Base-by-base conservation (phyloP, 2,888 invertebrate genomes). In the Calliphora vomitoria region DNA sequence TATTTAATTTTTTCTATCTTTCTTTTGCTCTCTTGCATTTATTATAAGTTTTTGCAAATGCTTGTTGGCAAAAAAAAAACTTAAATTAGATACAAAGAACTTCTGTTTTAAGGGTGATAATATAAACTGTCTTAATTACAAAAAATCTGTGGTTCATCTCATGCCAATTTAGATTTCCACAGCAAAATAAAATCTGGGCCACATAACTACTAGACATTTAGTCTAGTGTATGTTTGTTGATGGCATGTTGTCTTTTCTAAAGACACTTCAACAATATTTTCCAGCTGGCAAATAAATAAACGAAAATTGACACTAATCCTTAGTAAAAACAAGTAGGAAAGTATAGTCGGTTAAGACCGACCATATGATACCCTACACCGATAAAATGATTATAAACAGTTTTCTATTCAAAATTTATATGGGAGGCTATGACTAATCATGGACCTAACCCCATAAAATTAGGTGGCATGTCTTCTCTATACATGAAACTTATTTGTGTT, bases 101-200 rank as follows among this genome's bases (percentile, higher is more conserved):
- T n/a, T 25, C 2, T 38, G 5, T 60, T 75, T 13, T 11, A 62
- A 76, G 15, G 62, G 10, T 53, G 41, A 25, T 1, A 25, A 75
- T 35, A 75, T 50, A 64, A 66, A 66, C 55, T 55, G 13, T 58
- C 25, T 55, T 66, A 68, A 78, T 78, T 78, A 55, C 55, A 41
- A 66, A 66, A 66, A 69, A 69, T 75, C 68, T 75, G 82, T 68
- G 15, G 50, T 53, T 72, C 20, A 71, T 71, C 80, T 64, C 15
- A 25, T 41, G 53, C 31, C 31, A 81, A 3, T 35, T 64, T 38
- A 5, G 38, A 38, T 4, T 11, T 58, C 13, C 5, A 44, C 0
- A 5, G 15, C 13, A 68, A 38, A 62, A 50, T 20, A 60, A 41
- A 68, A 13, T 55, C 18, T 35, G 31, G 20, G n/a, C 15, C 68